phyloP scores from a whole-genome alignment of 2,888 invertebrate species.

The Stenodera caucasica region DNA sequence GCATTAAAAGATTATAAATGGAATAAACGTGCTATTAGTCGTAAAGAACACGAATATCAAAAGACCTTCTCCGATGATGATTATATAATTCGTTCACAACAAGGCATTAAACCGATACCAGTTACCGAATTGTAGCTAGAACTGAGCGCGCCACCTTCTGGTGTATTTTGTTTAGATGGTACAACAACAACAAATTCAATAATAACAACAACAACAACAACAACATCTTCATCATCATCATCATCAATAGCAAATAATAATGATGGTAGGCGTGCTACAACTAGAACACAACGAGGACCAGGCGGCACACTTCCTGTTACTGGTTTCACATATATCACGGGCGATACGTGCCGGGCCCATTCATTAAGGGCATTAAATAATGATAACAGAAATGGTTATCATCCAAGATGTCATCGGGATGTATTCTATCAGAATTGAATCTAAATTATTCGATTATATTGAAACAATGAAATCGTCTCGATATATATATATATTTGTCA shows the following conservation, averaged over 20 bases:
- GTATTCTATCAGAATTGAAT: conserved; percentile 47
- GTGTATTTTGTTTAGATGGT: conserved; percentile 71
- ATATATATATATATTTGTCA: too few relatives aligned
- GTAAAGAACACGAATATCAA: conserved; percentile 86
- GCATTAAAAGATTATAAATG: conserved; percentile 81
- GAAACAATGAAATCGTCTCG: too few relatives aligned
- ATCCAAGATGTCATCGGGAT: conserved; percentile 46
- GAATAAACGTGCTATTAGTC: conserved; percentile 71
- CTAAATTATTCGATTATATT: conserved; percentile 12
- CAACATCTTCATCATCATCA: too few relatives aligned
- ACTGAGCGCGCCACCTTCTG: conserved; percentile 83
- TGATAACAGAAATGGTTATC: conserved; percentile 50
- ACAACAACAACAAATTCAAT: background rate
- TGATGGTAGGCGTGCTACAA: conserved; percentile 54
- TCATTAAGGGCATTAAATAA: conserved; percentile 52
- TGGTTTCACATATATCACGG: conserved; percentile 76
- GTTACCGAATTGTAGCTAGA: conserved; percentile 96
- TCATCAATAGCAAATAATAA: conserved; percentile 44
- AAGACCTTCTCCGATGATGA: conserved; percentile 89
- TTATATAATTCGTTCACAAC: conserved; percentile 70
- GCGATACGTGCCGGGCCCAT: conserved; percentile 64
- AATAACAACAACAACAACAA: background rate
- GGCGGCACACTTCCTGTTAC: conserved; percentile 70
- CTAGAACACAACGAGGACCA: conserved; percentile 55
- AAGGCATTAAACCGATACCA: conserved; percentile 71